Conservation (phyloP, 2,888 invertebrate species). For the Rhagonycha fulva region DNA sequence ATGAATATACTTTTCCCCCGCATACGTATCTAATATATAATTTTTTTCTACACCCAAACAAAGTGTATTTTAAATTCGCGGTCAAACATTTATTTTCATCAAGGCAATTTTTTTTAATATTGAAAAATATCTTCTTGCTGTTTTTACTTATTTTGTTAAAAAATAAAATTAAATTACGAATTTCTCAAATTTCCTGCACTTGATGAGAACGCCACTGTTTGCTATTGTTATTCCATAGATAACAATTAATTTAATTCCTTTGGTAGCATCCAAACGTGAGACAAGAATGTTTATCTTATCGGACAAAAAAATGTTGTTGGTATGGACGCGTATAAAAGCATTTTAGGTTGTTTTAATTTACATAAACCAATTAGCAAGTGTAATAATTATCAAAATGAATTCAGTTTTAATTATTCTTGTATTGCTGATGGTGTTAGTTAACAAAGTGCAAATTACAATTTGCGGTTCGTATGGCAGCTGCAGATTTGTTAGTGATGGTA, state of each 20-base stretch:
- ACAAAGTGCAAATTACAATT: neutral
- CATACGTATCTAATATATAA: no score
- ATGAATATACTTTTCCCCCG: no score
- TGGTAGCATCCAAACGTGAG: neutral
- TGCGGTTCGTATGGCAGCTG: constrained; percentile 17
- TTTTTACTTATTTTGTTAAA: no score
- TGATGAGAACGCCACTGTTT: neutral
- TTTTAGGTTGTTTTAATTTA: neutral
- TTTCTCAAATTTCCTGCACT: neutral
- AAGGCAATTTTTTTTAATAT: no score
- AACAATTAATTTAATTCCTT: neutral
- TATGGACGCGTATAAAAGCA: neutral
- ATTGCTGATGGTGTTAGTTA: neutral
- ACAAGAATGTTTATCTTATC: neutral
- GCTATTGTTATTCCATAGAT: neutral
- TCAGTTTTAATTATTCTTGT: neutral
- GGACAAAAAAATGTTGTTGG: neutral
- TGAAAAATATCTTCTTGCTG: no score
- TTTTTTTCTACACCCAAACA: no score
- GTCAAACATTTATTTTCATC: no score
- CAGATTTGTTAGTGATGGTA: constrained; percentile 14
- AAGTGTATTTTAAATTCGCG: no score
- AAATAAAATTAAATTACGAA: no score
- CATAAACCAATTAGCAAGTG: neutral
- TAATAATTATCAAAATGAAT: neutral